phyloP scores from a whole-genome alignment of 2,797 vertebrate species.

The Mormyrus proboscirostris region DNA sequence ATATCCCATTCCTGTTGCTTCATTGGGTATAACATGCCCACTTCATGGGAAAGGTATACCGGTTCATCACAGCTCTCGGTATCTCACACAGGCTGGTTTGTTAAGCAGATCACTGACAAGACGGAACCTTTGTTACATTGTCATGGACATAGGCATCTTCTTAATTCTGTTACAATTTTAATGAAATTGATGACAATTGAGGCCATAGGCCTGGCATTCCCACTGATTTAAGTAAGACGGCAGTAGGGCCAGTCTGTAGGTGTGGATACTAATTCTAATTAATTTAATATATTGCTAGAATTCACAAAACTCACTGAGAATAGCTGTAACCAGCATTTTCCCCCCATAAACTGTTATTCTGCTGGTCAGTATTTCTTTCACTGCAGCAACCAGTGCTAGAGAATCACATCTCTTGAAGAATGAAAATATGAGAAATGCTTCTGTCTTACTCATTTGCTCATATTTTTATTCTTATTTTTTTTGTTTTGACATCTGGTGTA shows the following conservation, averaged over 20 bases:
- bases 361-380: slow-evolving; percentile 44
- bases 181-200: neutral
- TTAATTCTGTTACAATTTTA: neutral
- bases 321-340: slow-evolving; percentile 50
- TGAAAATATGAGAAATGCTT: neutral
- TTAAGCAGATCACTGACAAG: slow-evolving; percentile 1
- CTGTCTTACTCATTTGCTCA: neutral
- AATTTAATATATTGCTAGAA: neutral
- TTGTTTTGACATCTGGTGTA: neutral
- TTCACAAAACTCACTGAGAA: slow-evolving; percentile 25
- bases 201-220: neutral
- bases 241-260: slow-evolving; percentile 38
- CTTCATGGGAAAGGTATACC: neutral
- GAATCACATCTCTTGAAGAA: neutral
- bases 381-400: neutral
- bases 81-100: neutral
- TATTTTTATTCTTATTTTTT: neutral
- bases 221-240: slow-evolving; percentile 30
- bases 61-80: neutral
- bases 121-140: neutral
- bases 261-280: slow-evolving; percentile 55
- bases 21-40: neutral
- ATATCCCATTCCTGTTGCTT: neutral
- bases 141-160: neutral
- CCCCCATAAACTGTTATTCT: slow-evolving; percentile 43